Conservation (phyloP, 2,797 vertebrate species). For the Alca torda region DNA sequence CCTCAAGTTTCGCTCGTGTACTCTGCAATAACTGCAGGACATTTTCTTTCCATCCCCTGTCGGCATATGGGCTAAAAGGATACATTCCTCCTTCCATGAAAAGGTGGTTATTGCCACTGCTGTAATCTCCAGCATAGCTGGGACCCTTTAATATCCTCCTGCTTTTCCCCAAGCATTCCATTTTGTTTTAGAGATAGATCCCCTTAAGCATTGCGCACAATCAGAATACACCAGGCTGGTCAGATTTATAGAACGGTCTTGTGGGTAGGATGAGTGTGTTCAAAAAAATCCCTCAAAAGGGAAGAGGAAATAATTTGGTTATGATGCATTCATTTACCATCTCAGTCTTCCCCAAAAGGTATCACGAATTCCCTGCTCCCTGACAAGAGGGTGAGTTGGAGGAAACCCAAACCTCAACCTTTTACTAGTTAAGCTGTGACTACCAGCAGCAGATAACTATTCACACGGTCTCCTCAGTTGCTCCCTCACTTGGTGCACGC, state of each 20-base stretch:
- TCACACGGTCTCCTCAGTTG: background rate
- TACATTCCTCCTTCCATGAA: background rate
- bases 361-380: background rate
- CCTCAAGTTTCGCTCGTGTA: background rate
- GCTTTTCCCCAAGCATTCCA: background rate
- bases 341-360: background rate
- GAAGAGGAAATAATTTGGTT: background rate
- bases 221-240: background rate
- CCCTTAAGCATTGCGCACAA: background rate
- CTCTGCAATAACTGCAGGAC: background rate
- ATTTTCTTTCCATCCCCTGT: background rate
- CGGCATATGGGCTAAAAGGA: background rate
- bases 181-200: background rate
- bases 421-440: background rate
- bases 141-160: background rate
- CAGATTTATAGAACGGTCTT: background rate
- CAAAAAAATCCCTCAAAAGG: background rate
- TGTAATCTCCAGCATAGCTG: background rate
- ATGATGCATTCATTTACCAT: fast-evolving
- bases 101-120: background rate
- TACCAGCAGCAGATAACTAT: background rate
- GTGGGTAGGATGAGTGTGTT: background rate
- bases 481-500: background rate
- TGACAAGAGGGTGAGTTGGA: background rate
- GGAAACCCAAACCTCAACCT: background rate